phyloP scores from a whole-genome alignment of 1,140 invertebrate species.

The Melipona quadrifasciata region DNA sequence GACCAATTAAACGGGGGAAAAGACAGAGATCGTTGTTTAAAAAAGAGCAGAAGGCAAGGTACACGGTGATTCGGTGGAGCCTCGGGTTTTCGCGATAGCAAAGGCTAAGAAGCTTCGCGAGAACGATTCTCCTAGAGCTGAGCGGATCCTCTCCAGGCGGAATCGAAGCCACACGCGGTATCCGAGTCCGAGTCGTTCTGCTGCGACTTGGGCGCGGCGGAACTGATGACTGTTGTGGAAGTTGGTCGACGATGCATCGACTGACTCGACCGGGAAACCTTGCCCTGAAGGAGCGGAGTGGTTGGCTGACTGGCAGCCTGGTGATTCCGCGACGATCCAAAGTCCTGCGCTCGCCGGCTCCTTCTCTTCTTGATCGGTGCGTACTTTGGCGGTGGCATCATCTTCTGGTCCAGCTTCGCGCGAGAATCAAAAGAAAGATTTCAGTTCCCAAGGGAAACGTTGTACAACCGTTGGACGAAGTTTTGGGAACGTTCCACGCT shows the following conservation, averaged over 20 bases:
- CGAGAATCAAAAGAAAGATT: neutral
- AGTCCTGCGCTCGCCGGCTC: slow-evolving; percentile 85
- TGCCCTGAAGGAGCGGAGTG: slow-evolving; percentile 73
- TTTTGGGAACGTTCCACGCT: neutral
- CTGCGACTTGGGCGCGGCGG: slow-evolving; percentile 59
- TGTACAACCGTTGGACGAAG: neutral
- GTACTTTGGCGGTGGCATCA: slow-evolving; percentile 89
- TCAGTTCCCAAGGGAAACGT: no score
- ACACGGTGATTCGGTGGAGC: slow-evolving; percentile 27
- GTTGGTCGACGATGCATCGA: slow-evolving; percentile 69
- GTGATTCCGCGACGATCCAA: slow-evolving; percentile 60
- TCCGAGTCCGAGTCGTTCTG: slow-evolving; percentile 88
- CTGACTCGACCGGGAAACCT: slow-evolving; percentile 65
- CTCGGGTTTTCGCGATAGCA: neutral
- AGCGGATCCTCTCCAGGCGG: slow-evolving; percentile 84
- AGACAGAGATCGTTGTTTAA: neutral
- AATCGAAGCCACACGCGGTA: slow-evolving; percentile 90
- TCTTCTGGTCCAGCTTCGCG: slow-evolving; percentile 76
- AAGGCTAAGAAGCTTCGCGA: neutral
- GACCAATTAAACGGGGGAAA: neutral
- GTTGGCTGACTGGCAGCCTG: slow-evolving; percentile 73
- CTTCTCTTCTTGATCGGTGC: slow-evolving; percentile 84
- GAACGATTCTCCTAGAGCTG: slow-evolving; percentile 65
- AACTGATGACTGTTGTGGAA: slow-evolving; percentile 77
- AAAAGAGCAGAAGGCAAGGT: slow-evolving; percentile 23